These are phyloP conservation scores for Erebia epiphron DNA, from an alignment of 2,888 invertebrate genomes.

Conservation along the genomic window DNA sequence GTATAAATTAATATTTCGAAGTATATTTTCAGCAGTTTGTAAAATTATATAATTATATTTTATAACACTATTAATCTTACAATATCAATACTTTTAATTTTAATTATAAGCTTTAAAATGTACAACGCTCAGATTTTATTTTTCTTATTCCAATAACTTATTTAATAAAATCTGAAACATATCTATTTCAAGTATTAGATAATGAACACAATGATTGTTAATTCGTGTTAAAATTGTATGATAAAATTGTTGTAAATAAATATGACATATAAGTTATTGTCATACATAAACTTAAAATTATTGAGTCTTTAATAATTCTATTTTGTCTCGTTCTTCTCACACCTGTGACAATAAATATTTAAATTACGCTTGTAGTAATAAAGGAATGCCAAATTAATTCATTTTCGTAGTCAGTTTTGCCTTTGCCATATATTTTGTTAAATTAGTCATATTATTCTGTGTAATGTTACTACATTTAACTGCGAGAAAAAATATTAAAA, in stretches of 20 bases:
- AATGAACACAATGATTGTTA: conserved; percentile 55
- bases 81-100: conserved; percentile 1
- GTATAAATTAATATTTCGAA: neutral
- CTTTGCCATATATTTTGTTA: neutral
- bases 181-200: conserved; percentile 74
- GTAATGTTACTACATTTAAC: neutral
- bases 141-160: conserved; percentile 21
- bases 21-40: conserved; percentile 15
- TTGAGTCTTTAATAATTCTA: conserved; percentile 46
- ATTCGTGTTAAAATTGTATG: conserved; percentile 62
- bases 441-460: neutral
- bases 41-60: neutral
- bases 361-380: conserved; percentile 78
- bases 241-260: conserved; percentile 56
- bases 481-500: neutral
- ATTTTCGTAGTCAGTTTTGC: conserved; percentile 9
- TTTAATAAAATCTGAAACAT: conserved; percentile 68
- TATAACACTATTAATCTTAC: neutral
- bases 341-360: conserved; percentile 80
- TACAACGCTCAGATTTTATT: conserved; percentile 1
- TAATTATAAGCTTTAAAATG: neutral
- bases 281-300: conserved; percentile 41
- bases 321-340: conserved; percentile 68
- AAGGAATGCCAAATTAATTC: conserved; percentile 66
- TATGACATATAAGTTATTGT: conserved; percentile 46